Evolutionary conservation across 2,888 invertebrate species (phyloP), one percentile per base, ranked within the genome.

Genomic region (Agapostemon virescens): DNA sequence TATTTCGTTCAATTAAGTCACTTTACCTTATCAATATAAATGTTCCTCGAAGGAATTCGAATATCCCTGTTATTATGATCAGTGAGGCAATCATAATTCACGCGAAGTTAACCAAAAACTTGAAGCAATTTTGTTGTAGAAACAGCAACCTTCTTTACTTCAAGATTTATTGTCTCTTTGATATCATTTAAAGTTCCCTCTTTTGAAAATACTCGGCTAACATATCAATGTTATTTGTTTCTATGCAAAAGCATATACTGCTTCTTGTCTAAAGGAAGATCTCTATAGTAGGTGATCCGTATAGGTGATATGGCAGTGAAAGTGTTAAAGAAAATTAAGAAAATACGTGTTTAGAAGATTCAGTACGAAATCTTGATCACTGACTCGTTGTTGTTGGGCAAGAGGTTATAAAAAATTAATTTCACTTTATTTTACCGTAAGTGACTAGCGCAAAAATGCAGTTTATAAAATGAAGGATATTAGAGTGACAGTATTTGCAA

Each of bases 241-340:
- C 67, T 38, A 74, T 58, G 42, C 52, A n/a, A 75, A 69, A 75
- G 63, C 69, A 69, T 49, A 38, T 13, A 26, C 36, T 52, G 69
- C 64, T 38, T 30, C 36, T 66, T 45, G 36, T 74, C 13, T 38
- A 67, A 36, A 30, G 42, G 30, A n/a, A n/a, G n/a, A n/a, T n/a
- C n/a, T n/a, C n/a, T n/a, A n/a, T n/a, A n/a, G n/a, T n/a, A n/a
- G n/a, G n/a, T n/a, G n/a, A n/a, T n/a, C n/a, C n/a, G n/a, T n/a
- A n/a, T n/a, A n/a, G n/a, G n/a, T n/a, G n/a, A n/a, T n/a, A n/a
- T n/a, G n/a, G n/a, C n/a, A n/a, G n/a, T n/a, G n/a, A n/a, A n/a
- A n/a, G n/a, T n/a, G n/a, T n/a, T n/a, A n/a, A n/a, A n/a, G n/a
- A n/a, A n/a, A n/a, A n/a, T n/a, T n/a, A n/a, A n/a, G n/a, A n/a